Evolutionary conservation across 2,797 vertebrate genomes (phyloP).

Genomic region (Amblyraja radiata): DNA sequence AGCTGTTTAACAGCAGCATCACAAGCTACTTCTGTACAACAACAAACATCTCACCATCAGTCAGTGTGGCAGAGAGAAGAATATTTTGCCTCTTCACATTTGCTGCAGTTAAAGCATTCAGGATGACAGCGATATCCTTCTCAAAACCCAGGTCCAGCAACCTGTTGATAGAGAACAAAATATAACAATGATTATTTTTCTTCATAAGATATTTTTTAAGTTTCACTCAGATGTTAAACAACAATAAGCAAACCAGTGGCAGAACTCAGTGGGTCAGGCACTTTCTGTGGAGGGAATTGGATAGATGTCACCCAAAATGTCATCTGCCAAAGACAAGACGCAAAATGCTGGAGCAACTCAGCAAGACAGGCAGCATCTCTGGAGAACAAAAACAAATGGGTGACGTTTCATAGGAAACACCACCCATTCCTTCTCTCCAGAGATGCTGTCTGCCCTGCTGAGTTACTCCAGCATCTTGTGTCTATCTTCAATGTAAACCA

Average conservation of each 20-base stretch:
- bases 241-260: neutral
- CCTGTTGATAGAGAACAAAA: slow-evolving; percentile 52
- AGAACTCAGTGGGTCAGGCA: too few relatives aligned
- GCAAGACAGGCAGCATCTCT: too few relatives aligned
- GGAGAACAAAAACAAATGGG: too few relatives aligned
- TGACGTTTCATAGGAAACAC: too few relatives aligned
- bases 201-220: neutral
- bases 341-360: too few relatives aligned
- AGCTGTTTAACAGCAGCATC: neutral
- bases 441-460: too few relatives aligned
- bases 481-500: too few relatives aligned
- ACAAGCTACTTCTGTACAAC: neutral
- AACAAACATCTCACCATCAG: slow-evolving; percentile 57
- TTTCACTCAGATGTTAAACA: neutral
- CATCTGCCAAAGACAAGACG: too few relatives aligned
- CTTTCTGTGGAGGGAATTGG: too few relatives aligned
- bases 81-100: slow-evolving; percentile 72
- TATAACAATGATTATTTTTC: neutral
- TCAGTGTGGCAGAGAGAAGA: slow-evolving; percentile 83
- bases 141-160: slow-evolving; percentile 90
- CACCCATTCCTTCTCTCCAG: too few relatives aligned
- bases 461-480: too few relatives aligned
- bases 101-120: slow-evolving; percentile 75
- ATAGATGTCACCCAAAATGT: too few relatives aligned
- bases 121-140: slow-evolving; percentile 77